Conservation (phyloP, 2,797 vertebrate species). For the Darevskia mixta region DNA sequence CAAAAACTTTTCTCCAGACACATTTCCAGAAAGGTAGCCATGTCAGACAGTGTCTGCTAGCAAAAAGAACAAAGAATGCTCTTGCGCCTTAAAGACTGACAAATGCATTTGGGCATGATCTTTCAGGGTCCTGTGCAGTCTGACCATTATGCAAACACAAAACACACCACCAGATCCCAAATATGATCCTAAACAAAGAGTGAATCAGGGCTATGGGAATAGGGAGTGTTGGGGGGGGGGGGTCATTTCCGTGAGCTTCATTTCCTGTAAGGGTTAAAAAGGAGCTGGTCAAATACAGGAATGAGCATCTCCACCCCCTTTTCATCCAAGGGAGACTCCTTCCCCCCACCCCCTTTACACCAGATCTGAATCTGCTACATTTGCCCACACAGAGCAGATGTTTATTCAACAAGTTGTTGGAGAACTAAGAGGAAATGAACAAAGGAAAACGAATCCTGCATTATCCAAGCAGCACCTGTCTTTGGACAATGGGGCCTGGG, state of each 20-base stretch:
- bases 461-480: background rate
- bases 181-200: rapidly evolving
- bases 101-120: background rate
- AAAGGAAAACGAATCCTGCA: rapidly evolving
- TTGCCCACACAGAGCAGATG: background rate
- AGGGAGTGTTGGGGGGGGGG: background rate
- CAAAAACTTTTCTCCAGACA: rapidly evolving
- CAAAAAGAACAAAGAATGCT: background rate
- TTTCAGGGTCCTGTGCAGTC: background rate
- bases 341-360: background rate
- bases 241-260: rapidly evolving
- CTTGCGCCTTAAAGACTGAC: background rate
- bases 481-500: background rate
- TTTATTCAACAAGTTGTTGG: conserved; percentile 7
- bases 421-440: background rate
- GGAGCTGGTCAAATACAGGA: rapidly evolving
- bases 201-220: rapidly evolving
- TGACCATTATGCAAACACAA: conserved; percentile 16
- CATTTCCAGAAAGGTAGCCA: background rate
- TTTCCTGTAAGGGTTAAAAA: background rate
- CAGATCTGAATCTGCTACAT: conserved; percentile 3
- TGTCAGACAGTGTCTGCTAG: background rate
- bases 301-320: background rate
- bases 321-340: background rate
- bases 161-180: background rate